These are phyloP conservation scores for Caenorhabditis elegans DNA, from an alignment of 1,140 invertebrate genomes.

Conservation along the genomic window DNA sequence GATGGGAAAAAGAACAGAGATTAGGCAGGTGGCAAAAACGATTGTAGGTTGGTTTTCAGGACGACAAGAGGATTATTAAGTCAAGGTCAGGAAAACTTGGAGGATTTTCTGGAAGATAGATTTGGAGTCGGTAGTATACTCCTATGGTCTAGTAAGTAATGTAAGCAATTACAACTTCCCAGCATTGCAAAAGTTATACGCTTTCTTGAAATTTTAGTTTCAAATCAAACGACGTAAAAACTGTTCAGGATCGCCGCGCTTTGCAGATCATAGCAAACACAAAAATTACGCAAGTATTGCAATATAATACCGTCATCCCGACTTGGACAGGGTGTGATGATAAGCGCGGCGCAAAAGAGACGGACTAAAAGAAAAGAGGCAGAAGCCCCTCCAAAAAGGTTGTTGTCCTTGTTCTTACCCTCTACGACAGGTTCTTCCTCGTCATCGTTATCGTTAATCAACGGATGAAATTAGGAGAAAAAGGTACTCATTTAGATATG, in stretches of 20 bases:
- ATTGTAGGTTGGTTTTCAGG: not conserved
- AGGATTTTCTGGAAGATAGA: not conserved
- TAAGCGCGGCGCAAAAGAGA: not conserved
- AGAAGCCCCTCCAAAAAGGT: not conserved
- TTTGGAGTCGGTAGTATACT: too few relatives aligned
- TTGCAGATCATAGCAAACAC: not conserved
- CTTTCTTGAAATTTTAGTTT: too few relatives aligned
- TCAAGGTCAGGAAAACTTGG: not conserved
- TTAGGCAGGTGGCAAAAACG: not conserved
- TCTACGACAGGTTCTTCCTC: slow-evolving; percentile 5
- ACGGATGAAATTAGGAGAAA: not conserved
- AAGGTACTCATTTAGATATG: not conserved
- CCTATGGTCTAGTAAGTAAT: too few relatives aligned
- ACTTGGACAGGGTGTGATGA: slow-evolving; percentile 12
- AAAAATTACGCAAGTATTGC: not conserved
- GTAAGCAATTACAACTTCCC: too few relatives aligned
- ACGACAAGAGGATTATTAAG: not conserved
- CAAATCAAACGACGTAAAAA: too few relatives aligned
- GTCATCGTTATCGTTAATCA: slow-evolving; percentile 27
- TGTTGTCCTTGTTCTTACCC: slow-evolving; percentile 24
- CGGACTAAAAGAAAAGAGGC: not conserved
- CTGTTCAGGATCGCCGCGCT: too few relatives aligned
- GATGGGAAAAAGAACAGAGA: not conserved
- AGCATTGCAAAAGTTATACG: too few relatives aligned
- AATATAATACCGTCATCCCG: too few relatives aligned